Conservation (phyloP, 2,113 vertebrate species). For the Amblyopsis rosae region DNA sequence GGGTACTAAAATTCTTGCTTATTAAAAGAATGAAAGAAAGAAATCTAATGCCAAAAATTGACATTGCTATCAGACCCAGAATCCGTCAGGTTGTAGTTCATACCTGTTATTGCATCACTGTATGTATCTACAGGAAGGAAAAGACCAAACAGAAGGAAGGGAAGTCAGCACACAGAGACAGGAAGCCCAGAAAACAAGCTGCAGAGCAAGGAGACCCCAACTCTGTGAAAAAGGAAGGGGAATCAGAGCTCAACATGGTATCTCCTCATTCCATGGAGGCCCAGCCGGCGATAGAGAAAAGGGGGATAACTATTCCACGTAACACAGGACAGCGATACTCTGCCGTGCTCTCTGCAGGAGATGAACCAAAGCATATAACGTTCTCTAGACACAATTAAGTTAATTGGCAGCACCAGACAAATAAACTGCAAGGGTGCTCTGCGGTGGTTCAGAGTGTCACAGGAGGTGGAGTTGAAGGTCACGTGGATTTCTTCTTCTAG, state of each 20-base stretch:
- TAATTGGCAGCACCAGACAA: conserved; percentile 2
- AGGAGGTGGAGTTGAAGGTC: conserved; percentile 14
- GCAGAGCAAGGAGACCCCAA: conserved; percentile 40
- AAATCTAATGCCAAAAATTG: too few species aligned
- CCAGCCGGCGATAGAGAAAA: conserved; percentile 24
- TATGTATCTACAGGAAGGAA: conserved; percentile 51
- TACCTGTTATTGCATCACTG: neutral
- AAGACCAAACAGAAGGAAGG: conserved; percentile 45
- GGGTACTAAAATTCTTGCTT: too few species aligned
- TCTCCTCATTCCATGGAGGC: conserved; percentile 10
- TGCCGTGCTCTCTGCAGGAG: conserved; percentile 15
- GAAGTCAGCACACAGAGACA: conserved; percentile 47
- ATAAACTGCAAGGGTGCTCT: neutral
- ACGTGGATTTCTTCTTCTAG: conserved; percentile 16
- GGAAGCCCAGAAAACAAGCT: conserved; percentile 47
- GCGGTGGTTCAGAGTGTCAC: conserved; percentile 8
- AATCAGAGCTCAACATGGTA: conserved; percentile 1
- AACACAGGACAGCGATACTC: conserved; percentile 70
- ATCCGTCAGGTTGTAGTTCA: neutral
- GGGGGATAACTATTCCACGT: conserved; percentile 66
- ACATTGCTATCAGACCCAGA: too few species aligned
- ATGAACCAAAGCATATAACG: conserved; percentile 54
- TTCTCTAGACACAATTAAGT: conserved; percentile 52
- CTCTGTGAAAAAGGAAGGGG: conserved; percentile 30
- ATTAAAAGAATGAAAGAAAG: too few species aligned